Conservation (phyloP, 2,113 vertebrate genomes). For the Triplophysa dalaica region DNA sequence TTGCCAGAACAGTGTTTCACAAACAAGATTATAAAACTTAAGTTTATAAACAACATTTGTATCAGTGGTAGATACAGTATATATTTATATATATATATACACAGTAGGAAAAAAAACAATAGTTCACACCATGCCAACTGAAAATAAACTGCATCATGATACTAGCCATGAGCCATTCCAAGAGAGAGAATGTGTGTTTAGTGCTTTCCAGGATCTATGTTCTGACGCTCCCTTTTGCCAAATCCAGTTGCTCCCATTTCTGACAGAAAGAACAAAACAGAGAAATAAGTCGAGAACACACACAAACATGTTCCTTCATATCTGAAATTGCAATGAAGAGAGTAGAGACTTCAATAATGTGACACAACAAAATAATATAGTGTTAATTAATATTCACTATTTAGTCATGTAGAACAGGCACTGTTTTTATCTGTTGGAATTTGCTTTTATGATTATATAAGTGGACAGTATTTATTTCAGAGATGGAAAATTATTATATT, state of each 20-base stretch:
- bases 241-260: slow-evolving; percentile 72
- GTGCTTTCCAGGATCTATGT: slow-evolving; percentile 80
- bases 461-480: too few species aligned
- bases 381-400: not conserved
- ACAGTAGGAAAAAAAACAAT: slow-evolving; percentile 74
- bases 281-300: too few species aligned
- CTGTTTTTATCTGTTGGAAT: too few species aligned
- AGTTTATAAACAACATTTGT: slow-evolving; percentile 81
- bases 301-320: not conserved
- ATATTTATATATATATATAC: slow-evolving; percentile 69
- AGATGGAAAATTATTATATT: too few species aligned
- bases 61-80: slow-evolving; percentile 36
- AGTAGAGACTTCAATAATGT: too few species aligned
- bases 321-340: too few species aligned
- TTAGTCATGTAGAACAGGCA: too few species aligned
- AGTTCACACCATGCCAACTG: slow-evolving; percentile 77
- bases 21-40: slow-evolving; percentile 82
- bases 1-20: slow-evolving; percentile 75
- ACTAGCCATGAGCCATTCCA: slow-evolving; percentile 65
- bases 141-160: slow-evolving; percentile 76
- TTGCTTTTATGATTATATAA: too few species aligned
- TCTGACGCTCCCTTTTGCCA: slow-evolving; percentile 79
- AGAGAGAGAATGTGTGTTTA: slow-evolving; percentile 65
- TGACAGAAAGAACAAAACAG: slow-evolving; percentile 40
- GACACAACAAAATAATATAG: too few species aligned